phyloP scores from a whole-genome alignment of 2,888 invertebrate genomes.

The Cephus runcator region DNA sequence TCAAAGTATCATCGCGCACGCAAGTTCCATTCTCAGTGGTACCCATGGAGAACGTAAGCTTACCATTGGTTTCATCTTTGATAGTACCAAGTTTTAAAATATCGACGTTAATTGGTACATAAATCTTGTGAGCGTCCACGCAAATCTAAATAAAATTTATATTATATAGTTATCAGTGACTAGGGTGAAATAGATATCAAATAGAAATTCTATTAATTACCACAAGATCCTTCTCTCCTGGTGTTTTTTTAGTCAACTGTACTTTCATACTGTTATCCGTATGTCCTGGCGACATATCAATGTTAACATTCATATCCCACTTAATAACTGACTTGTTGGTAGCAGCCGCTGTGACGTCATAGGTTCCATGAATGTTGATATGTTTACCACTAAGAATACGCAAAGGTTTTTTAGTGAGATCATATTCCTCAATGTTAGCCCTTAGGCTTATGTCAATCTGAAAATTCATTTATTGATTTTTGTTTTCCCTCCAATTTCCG shows the following conservation, averaged over 20 bases:
- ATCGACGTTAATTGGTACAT: constrained; percentile 28
- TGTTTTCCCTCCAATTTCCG: not conserved
- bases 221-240: constrained; percentile 55
- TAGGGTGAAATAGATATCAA: not conserved
- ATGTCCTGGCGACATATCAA: constrained; percentile 52
- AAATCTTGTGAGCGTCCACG: constrained; percentile 56
- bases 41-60: constrained; percentile 51
- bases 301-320: constrained; percentile 55
- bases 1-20: constrained; percentile 47
- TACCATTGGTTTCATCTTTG: constrained; percentile 48
- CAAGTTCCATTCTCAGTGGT: constrained; percentile 53
- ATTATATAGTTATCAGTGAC: not conserved
- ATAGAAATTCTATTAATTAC: constrained; percentile 26
- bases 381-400: not conserved
- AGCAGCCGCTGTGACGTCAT: constrained; percentile 47
- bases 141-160: constrained; percentile 34
- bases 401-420: not conserved
- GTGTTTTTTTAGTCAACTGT: constrained; percentile 49
- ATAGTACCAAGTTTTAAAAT: constrained; percentile 30
- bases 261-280: constrained; percentile 46
- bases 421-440: constrained; percentile 35
- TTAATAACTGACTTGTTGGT: constrained; percentile 39
- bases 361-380: constrained; percentile 42
- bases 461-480: constrained; percentile 2
- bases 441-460: constrained; percentile 50